phyloP scores from a whole-genome alignment of 2,888 invertebrate species.

The Oxyteleia sp. region DNA sequence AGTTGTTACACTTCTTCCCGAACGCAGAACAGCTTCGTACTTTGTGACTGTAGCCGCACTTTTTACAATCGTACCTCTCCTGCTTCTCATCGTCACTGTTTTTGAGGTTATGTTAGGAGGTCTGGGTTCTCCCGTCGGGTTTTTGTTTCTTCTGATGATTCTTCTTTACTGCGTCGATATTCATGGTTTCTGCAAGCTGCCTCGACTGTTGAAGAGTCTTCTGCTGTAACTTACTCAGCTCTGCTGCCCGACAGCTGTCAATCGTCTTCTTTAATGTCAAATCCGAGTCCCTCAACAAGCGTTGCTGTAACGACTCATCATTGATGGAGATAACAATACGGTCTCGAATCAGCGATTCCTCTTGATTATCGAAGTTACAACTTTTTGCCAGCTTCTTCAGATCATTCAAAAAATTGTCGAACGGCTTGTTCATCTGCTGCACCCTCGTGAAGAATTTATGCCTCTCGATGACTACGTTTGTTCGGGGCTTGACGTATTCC shows the following conservation, averaged over 20 bases:
- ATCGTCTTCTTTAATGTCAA: slow-evolving; percentile 64
- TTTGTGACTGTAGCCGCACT: slow-evolving; percentile 22
- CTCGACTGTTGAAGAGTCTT: too few relatives aligned
- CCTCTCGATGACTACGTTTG: slow-evolving; percentile 54
- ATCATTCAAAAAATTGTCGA: slow-evolving; percentile 73
- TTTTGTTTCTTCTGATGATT: background rate
- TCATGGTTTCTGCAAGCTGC: too few relatives aligned
- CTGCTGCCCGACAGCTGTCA: too few relatives aligned
- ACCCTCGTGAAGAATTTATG: slow-evolving; percentile 54
- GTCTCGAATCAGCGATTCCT: slow-evolving; percentile 71
- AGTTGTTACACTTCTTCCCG: slow-evolving; percentile 56
- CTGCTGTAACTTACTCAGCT: too few relatives aligned
- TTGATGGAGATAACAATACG: slow-evolving; percentile 66
- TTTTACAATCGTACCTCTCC: slow-evolving; percentile 22
- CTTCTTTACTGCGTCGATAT: slow-evolving; percentile 13
- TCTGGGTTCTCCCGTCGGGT: background rate
- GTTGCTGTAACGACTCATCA: slow-evolving; percentile 64
- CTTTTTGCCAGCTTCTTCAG: slow-evolving; percentile 68
- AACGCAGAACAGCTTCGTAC: slow-evolving; percentile 18
- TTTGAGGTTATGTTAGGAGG: background rate
- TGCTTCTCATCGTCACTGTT: background rate
- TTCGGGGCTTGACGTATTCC: slow-evolving; percentile 40
- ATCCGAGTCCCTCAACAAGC: slow-evolving; percentile 64
- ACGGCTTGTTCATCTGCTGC: slow-evolving; percentile 69
- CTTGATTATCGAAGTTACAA: slow-evolving; percentile 75